Conservation (phyloP, 2,888 invertebrate genomes). For the Crossocerus cetratus region DNA sequence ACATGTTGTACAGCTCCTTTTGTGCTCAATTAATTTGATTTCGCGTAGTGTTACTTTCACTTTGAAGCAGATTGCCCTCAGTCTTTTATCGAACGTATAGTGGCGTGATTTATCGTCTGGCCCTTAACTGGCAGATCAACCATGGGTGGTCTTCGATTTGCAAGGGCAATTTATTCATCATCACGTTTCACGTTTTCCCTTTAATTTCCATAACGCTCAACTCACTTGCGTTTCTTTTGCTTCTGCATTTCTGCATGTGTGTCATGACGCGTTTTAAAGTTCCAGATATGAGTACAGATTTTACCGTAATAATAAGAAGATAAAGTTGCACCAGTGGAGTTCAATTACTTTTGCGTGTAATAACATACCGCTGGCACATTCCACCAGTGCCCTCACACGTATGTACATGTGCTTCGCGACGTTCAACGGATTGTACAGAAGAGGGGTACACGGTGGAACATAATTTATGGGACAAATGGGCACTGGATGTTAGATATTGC, state of each 20-base stretch:
- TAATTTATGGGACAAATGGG: constrained; percentile 7
- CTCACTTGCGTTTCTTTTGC: too few relatives aligned
- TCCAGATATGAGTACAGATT: too few relatives aligned
- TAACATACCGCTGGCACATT: background rate
- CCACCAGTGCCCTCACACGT: background rate
- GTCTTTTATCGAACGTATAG: background rate
- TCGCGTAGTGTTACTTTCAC: background rate
- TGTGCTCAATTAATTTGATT: background rate
- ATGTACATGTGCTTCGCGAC: background rate
- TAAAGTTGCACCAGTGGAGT: constrained; percentile 24
- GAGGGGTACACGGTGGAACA: background rate
- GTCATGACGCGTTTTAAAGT: too few relatives aligned
- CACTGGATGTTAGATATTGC: too few relatives aligned
- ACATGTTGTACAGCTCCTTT: background rate
- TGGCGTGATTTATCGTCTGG: background rate
- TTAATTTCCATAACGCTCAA: background rate
- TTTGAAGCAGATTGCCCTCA: background rate
- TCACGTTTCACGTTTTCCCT: background rate
- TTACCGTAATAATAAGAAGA: constrained; percentile 24
- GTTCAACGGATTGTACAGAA: background rate
- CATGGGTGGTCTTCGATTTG: background rate
- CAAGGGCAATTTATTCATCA: background rate
- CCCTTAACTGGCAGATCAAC: background rate
- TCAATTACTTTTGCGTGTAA: constrained; percentile 41
- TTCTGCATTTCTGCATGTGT: too few relatives aligned